Base-by-base conservation (phyloP, 2,797 vertebrate genomes). In the Gambelia wislizenii region DNA sequence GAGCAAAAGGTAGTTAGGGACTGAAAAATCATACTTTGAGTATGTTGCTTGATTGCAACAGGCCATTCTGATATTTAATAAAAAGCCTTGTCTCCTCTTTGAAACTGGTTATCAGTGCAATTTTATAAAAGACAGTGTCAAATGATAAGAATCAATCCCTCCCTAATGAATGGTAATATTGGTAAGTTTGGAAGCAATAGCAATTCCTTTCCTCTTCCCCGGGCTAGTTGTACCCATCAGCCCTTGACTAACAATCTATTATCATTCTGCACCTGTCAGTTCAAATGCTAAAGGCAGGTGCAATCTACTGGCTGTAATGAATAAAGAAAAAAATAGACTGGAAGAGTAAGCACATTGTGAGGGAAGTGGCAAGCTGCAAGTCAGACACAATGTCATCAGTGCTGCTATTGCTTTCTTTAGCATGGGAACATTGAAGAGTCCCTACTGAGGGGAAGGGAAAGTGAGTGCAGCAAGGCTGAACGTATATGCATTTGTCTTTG, bases 181-280 rank as follows among this genome's bases (percentile, higher is more conserved):
- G 61, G 54, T 70, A 42, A 78, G 61, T 78, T 30, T 70, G 47
- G 61, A 84, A n/a, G 74, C 27, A 78, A 78, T 75, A 36, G 69
- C 39, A 67, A n/a, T 42, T 87, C 59, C 36, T 69, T 42, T 18
- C 52, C 20, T 14, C 27, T 87, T 81, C 30, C 39, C 56, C 75
- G 12, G 54, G 79, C 14, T 64, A 61, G 69, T 10, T 78, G 61
- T 36, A 84, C 36, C 74, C 78, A 49, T 44, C 87, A 70, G 20
- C 33, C 87, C 64, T 70, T 47, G 49, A 70, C 74, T 78, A 78
- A 89, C 76, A 59, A 79, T 72, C 82, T 70, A 84, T 89, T 84
- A 78, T 84, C 20, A 36, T 69, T 79, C 87, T 70, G 47, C 61
- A 79, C 49, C 39, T 89, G 87, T 78, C 87, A 72, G 30, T 84